These are phyloP conservation scores for Brachyistius frenatus DNA, from an alignment of 2,113 vertebrate genomes.

Conservation along the genomic window DNA sequence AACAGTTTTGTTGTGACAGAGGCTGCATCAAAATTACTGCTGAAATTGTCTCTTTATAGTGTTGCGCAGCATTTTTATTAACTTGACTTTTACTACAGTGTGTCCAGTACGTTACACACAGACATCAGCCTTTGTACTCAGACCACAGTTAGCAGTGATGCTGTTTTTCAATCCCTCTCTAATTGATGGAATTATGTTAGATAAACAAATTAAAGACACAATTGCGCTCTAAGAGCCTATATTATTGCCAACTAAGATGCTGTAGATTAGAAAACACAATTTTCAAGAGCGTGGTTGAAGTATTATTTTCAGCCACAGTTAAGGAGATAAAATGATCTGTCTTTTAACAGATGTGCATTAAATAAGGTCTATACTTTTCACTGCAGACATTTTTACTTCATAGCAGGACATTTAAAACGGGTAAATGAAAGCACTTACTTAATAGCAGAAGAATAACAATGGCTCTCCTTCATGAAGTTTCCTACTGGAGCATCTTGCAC, in stretches of 20 bases:
- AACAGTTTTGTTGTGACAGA: too few relatives aligned
- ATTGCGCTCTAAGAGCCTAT: neutral
- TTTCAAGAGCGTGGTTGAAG: neutral
- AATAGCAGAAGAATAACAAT: too few relatives aligned
- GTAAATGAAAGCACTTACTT: too few relatives aligned
- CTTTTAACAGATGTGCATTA: too few relatives aligned
- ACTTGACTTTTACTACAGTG: neutral
- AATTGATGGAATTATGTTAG: constrained; percentile 18
- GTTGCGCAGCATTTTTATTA: too few relatives aligned
- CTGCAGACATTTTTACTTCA: too few relatives aligned
- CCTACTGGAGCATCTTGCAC: too few relatives aligned
- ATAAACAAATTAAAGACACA: constrained; percentile 25
- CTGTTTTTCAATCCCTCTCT: neutral
- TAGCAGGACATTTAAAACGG: too few relatives aligned
- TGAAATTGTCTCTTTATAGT: too few relatives aligned
- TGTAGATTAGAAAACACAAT: neutral
- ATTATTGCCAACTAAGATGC: constrained; percentile 7
- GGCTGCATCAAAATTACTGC: too few relatives aligned
- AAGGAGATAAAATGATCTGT: neutral
- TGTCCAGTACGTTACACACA: neutral
- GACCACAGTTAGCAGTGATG: neutral
- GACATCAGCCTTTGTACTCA: neutral
- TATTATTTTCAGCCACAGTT: neutral
- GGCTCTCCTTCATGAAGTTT: too few relatives aligned
- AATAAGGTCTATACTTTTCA: too few relatives aligned